A percentile compares a stretch with the other conserved stretches of the same genome.
Conservation (phyloP, 2,797 vertebrate species). For the Microtus agrestis region DNA sequence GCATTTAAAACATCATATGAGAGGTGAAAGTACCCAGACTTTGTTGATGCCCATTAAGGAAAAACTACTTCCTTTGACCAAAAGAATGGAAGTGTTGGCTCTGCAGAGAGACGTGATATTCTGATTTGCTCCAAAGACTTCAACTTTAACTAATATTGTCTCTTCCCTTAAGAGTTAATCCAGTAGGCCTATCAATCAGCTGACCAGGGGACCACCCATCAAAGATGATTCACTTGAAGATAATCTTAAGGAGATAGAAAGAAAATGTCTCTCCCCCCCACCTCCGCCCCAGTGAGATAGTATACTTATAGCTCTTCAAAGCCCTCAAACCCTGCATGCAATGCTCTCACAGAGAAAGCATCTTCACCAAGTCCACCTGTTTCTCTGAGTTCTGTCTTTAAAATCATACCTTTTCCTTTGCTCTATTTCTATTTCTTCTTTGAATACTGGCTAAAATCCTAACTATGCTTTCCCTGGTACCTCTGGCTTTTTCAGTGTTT, state of each 20-base stretch:
- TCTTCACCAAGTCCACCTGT: background rate
- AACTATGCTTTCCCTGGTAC: background rate
- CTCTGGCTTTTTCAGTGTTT: background rate
- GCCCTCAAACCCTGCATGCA: background rate
- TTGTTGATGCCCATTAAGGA: background rate
- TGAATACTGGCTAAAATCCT: background rate
- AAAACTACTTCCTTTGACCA: background rate
- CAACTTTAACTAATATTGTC: background rate
- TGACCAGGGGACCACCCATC: background rate
- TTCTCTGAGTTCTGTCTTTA: background rate
- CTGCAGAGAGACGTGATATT: background rate
- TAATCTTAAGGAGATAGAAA: background rate
- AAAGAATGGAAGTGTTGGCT: background rate
- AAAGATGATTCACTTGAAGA: background rate
- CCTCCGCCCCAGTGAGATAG: background rate
- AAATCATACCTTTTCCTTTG: background rate
- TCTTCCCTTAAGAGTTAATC: background rate
- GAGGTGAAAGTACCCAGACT: background rate
- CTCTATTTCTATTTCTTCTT: background rate
- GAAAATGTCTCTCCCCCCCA: background rate
- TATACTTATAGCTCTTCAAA: background rate
- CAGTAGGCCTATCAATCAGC: background rate
- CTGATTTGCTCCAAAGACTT: background rate
- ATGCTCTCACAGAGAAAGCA: background rate
- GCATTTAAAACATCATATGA: background rate